A percentile compares a stretch with the other conserved stretches of the same genome.
Evolutionary conservation across 2,113 vertebrate species (phyloP).

Genomic region (Ifrita kowaldi): DNA sequence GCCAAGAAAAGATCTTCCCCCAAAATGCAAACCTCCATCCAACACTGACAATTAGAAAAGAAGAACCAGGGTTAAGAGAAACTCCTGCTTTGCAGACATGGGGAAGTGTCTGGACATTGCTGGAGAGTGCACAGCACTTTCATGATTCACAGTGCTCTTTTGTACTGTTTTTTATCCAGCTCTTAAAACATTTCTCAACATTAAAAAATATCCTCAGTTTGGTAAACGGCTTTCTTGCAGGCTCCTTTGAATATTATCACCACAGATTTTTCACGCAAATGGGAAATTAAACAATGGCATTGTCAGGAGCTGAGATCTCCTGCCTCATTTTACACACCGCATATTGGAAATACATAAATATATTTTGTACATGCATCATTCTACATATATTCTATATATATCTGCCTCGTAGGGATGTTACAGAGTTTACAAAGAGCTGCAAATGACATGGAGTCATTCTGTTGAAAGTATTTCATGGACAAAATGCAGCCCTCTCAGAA

Average conservation of each 20-base stretch:
- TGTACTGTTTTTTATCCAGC: neutral
- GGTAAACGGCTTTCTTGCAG: neutral
- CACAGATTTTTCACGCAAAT: neutral
- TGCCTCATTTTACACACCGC: neutral
- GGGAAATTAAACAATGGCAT: neutral
- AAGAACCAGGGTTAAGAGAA: neutral
- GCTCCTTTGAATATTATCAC: neutral
- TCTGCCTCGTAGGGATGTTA: neutral
- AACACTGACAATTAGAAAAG: neutral
- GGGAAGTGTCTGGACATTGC: neutral
- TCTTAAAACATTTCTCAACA: accelerated
- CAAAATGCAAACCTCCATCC: neutral
- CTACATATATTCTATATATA: neutral
- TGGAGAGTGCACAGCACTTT: neutral
- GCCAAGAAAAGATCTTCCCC: neutral
- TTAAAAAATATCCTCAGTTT: neutral
- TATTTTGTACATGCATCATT: neutral
- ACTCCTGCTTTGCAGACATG: neutral
- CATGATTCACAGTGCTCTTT: neutral
- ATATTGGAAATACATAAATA: neutral
- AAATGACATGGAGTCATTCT: neutral
- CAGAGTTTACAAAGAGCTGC: neutral
- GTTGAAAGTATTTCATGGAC: neutral
- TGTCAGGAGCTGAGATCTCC: neutral
- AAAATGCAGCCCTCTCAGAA: neutral